phyloP scores from a whole-genome alignment of 2,888 invertebrate species.

The Gastracanthus pulcherrimus region DNA sequence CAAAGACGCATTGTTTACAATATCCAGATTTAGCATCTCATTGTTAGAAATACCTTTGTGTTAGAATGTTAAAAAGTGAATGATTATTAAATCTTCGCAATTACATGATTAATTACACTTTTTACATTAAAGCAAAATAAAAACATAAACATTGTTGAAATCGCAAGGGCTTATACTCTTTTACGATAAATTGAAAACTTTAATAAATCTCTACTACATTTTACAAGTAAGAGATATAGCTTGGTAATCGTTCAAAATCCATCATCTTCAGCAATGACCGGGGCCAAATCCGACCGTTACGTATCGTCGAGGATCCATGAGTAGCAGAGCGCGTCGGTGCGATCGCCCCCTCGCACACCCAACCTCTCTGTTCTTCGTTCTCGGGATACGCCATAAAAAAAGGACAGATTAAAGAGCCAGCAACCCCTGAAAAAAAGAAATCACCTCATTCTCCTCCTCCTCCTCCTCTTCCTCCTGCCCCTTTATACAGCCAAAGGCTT shows the following conservation, averaged over 20 bases:
- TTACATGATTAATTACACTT: too few species aligned
- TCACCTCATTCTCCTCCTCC: slow-evolving; percentile 34
- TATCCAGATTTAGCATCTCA: too few species aligned
- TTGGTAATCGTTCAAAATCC: not conserved
- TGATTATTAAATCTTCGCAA: too few species aligned
- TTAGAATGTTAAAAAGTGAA: too few species aligned
- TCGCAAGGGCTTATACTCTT: too few species aligned
- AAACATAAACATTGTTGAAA: too few species aligned
- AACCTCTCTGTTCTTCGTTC: slow-evolving; percentile 20
- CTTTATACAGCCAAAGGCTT: not conserved
- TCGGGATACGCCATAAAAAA: not conserved
- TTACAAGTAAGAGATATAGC: not conserved
- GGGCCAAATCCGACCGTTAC: slow-evolving; percentile 61
- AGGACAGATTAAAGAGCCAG: slow-evolving; percentile 42
- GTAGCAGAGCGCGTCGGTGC: not conserved
- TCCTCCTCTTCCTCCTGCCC: not conserved
- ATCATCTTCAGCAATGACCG: slow-evolving; percentile 31
- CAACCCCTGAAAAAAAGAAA: slow-evolving; percentile 61
- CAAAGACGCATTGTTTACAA: too few species aligned
- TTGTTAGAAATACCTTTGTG: too few species aligned
- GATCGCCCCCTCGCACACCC: too few species aligned
- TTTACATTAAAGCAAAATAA: too few species aligned
- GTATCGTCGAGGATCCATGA: not conserved
- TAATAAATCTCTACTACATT: too few species aligned
- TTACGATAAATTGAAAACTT: too few species aligned